Conservation (phyloP, 2,888 invertebrate genomes). For the Vanessa cardui region DNA sequence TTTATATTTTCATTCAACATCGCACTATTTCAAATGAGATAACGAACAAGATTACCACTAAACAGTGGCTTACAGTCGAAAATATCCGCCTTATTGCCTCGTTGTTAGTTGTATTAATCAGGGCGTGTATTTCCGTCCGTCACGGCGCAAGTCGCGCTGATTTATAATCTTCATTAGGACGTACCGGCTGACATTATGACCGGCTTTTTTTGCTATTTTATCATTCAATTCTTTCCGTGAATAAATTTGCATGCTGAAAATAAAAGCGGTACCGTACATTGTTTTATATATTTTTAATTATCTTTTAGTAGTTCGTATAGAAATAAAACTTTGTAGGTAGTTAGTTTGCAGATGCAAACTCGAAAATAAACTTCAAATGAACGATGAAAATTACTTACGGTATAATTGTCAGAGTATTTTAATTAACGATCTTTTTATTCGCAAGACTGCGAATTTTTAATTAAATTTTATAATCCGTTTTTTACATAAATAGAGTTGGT, state of each 20-base stretch:
- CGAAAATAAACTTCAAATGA: no score
- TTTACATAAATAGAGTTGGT: not conserved
- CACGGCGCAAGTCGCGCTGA: slow-evolving; percentile 56
- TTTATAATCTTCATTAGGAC: slow-evolving; percentile 64
- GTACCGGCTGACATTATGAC: slow-evolving; percentile 27
- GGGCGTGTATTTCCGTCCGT: slow-evolving; percentile 58
- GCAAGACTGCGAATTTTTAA: no score
- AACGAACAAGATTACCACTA: not conserved
- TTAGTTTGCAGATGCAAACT: no score
- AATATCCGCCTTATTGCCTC: slow-evolving; percentile 17
- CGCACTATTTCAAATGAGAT: not conserved
- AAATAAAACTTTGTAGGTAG: no score
- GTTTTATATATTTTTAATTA: no score
- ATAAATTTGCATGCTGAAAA: not conserved
- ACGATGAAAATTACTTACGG: no score
- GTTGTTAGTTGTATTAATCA: slow-evolving; percentile 38
- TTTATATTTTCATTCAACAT: no score
- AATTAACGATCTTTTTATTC: no score
- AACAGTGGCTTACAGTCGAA: slow-evolving; percentile 13
- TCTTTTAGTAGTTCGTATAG: no score
- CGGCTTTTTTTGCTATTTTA: slow-evolving; percentile 21
- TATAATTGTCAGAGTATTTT: no score
- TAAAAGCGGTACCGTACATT: not conserved
- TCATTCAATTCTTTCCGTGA: not conserved
- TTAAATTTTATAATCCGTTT: not conserved